Conservation (phyloP, 2,888 invertebrate genomes). For the Amphipoea oculea region DNA sequence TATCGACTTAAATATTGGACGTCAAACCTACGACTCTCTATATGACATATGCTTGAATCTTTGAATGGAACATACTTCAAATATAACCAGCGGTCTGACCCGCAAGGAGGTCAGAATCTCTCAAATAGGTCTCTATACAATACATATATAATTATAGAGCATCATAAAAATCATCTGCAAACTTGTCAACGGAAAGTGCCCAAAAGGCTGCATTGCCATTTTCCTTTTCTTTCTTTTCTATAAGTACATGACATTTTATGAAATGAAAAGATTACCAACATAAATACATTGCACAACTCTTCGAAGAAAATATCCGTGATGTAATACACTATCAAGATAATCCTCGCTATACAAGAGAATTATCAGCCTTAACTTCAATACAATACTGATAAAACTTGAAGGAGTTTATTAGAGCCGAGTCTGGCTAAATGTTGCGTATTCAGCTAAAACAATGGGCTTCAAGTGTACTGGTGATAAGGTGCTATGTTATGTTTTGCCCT, state of each 20-base stretch:
- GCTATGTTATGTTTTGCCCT: background rate
- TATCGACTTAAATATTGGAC: too few species aligned
- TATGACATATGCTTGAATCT: too few species aligned
- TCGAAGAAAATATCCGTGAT: background rate
- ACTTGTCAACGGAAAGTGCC: too few species aligned
- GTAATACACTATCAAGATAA: constrained; percentile 28
- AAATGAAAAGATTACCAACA: background rate
- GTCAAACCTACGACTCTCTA: too few species aligned
- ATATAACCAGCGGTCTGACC: too few species aligned
- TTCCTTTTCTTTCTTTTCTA: too few species aligned
- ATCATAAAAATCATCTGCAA: too few species aligned
- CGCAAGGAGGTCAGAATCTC: too few species aligned
- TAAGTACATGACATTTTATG: background rate
- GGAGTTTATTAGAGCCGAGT: constrained; percentile 32
- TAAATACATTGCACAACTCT: background rate
- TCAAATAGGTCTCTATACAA: too few species aligned
- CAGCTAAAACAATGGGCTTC: constrained; percentile 35
- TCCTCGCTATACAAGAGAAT: constrained; percentile 16
- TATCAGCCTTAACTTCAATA: constrained; percentile 30
- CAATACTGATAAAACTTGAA: constrained; percentile 47
- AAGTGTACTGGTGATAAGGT: constrained; percentile 17
- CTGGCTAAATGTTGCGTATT: constrained; percentile 25
- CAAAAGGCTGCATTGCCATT: too few species aligned
- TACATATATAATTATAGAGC: too few species aligned
- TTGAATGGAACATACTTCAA: too few species aligned